Evolutionary conservation across 2,888 invertebrate genomes (phyloP).

Genomic region (Autographa gamma): DNA sequence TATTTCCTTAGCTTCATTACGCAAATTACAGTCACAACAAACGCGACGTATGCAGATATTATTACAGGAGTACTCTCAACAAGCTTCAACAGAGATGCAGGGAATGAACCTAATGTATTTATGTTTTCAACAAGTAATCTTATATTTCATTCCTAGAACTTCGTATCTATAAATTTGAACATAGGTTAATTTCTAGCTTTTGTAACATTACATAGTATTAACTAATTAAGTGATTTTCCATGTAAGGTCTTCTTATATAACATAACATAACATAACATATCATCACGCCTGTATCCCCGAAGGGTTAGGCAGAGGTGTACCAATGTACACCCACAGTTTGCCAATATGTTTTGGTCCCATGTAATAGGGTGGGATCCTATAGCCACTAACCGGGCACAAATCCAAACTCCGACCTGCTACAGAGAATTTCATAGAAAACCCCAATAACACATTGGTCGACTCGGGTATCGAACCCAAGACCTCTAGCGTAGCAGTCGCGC

Average conservation of each 20-base stretch:
- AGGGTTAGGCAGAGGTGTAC: no score
- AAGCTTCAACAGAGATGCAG: slow-evolving; percentile 7
- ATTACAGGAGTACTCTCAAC: slow-evolving; percentile 28
- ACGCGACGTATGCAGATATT: slow-evolving; percentile 41
- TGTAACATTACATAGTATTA: background rate
- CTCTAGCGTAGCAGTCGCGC: no score
- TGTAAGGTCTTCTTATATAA: background rate
- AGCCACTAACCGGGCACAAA: no score
- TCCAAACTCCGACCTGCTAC: no score
- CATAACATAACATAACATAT: no score
- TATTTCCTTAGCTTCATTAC: slow-evolving; percentile 54
- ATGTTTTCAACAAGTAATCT: slow-evolving; percentile 5
- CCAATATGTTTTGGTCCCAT: no score
- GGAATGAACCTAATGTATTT: slow-evolving; percentile 13
- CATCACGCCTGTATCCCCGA: no score
- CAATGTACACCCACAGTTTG: no score
- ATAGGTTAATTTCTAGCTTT: background rate
- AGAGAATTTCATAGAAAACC: no score
- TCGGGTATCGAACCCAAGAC: no score
- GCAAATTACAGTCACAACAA: slow-evolving; percentile 47
- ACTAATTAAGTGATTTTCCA: background rate
- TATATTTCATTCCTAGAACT: background rate
- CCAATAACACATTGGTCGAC: no score
- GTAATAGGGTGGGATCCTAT: no score
- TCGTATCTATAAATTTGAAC: background rate